These are phyloP conservation scores for Babyrousa celebensis DNA, from an alignment of 2,797 vertebrate species.

Conservation along the genomic window DNA sequence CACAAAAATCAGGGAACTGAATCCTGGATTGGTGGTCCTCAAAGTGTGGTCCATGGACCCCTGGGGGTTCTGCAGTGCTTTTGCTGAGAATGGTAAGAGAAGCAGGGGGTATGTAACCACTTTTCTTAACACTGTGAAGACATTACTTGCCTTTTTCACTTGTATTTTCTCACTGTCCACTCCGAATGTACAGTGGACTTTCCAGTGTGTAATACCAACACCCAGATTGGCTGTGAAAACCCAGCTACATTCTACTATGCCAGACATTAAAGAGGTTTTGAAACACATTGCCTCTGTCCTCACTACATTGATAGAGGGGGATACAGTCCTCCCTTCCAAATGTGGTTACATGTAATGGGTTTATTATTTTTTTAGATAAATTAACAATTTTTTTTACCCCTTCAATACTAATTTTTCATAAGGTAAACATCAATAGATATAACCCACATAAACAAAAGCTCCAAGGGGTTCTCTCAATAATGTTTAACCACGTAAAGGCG, in stretches of 20 bases:
- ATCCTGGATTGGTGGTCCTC: not conserved
- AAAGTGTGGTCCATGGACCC: not conserved
- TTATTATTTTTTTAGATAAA: conserved; percentile 25
- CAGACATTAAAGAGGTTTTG: not conserved
- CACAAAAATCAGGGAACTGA: not conserved
- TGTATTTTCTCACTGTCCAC: not conserved
- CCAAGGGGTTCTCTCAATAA: not conserved
- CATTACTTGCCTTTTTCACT: not conserved
- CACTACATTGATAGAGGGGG: fast-evolving
- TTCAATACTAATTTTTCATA: not conserved
- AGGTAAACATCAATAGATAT: not conserved
- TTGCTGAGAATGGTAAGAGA: no score
- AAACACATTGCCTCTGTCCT: not conserved
- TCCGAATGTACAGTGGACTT: not conserved
- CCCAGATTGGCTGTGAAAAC: not conserved
- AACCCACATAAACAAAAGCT: not conserved
- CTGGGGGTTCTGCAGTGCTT: not conserved
- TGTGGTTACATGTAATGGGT: not conserved
- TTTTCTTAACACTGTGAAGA: not conserved
- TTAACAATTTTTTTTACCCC: not conserved
- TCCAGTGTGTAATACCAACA: not conserved
- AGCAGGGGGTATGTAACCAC: not conserved
- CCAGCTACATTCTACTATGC: not conserved
- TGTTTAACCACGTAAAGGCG: not conserved
- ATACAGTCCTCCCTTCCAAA: not conserved